phyloP scores from a whole-genome alignment of 2,888 invertebrate species.

The Penaeus monodon region DNA sequence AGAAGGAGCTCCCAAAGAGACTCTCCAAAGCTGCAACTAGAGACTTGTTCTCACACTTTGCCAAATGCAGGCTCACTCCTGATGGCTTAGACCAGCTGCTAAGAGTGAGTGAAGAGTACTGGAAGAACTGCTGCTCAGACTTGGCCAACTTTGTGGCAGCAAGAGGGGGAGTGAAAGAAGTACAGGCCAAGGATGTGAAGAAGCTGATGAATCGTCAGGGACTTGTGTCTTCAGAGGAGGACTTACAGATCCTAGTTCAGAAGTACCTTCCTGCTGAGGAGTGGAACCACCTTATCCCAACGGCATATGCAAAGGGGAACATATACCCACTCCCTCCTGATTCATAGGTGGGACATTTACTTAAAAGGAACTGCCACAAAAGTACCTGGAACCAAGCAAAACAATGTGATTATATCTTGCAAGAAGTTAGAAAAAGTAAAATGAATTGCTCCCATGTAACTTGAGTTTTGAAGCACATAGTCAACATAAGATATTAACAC shows the following conservation, averaged over 20 bases:
- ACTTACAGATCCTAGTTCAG: neutral
- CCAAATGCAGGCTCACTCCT: neutral
- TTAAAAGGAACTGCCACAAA: too few species aligned
- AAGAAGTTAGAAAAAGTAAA: too few species aligned
- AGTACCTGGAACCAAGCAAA: too few species aligned
- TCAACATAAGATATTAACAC: too few species aligned
- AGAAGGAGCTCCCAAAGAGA: neutral
- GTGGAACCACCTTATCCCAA: slow-evolving; percentile 19
- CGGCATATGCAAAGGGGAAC: slow-evolving; percentile 14
- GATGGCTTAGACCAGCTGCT: neutral
- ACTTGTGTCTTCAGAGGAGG: neutral
- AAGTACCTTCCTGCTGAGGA: slow-evolving; percentile 12
- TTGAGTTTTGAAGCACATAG: too few species aligned
- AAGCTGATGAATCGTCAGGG: slow-evolving; percentile 13
- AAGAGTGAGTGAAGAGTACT: slow-evolving; percentile 10
- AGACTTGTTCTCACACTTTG: slow-evolving; percentile 21
- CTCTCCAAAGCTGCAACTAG: neutral
- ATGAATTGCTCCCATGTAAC: too few species aligned
- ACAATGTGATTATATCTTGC: too few species aligned
- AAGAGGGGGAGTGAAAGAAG: neutral
- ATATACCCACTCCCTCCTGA: slow-evolving; percentile 3
- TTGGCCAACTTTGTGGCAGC: neutral
- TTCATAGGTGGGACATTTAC: too few species aligned
- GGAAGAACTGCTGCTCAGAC: slow-evolving; percentile 12
- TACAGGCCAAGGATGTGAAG: neutral